Base-by-base conservation (phyloP, 2,797 vertebrate species). In the Mycteria americana region DNA sequence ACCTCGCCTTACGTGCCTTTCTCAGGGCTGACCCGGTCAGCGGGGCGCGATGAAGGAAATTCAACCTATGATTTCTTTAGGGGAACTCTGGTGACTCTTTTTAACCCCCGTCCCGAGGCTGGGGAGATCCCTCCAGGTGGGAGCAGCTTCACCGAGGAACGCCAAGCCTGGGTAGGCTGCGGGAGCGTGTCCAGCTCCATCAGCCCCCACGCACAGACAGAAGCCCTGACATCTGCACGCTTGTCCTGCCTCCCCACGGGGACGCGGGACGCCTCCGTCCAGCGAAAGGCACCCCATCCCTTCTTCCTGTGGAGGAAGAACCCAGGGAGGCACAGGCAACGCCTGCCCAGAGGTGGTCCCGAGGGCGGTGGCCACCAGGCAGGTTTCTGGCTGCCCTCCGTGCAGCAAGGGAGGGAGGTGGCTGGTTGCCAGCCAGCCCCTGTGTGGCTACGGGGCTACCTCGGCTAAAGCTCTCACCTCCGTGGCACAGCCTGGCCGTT, bases 181-280 rank as follows among this genome's bases (percentile, higher is more conserved):
- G 28, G n/a, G 50, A 69, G 6, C 9, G 4, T 0, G 11, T 35
- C 33, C 67, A 5, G 8, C 30, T 60, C 51, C 25, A 23, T 5
- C 72, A 56, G 57, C 30, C 59, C 11, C 72, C 28, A 0, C 2
- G 18, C 39, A 28, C 35, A 16, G 50, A 12, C 43, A 31, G 64
- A 30, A 25, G n/a, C 35, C 41, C 64, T 13, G 59, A 15, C 19
- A 22, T 1, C 18, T 2, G 3, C 6, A 1, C 0, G 9, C 48
- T 6, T 6, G 23, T 3, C 60, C 56, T 46, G 81, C 67, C 46
- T 18, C 35, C 48, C 19, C 28, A 1, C 7, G 3, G 37, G 43
- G n/a, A n/a, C 1, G 3, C 28, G 76, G 35, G 45, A 51, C 2
- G 1, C 27, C 56, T 35, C 46, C 28, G 11, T 16, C 56, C 41